phyloP scores from a whole-genome alignment of 2,113 vertebrate genomes.

The sheep (Ovis aries) region ARS-UI_Ramb_v3.0 NC_056076.1:36412001-36412500 shows the following conservation, averaged over 20 bases:
- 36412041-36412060: background rate
- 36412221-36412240: background rate
- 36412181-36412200: background rate
- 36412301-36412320: background rate
- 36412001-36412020: background rate
- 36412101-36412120: background rate
- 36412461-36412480: background rate
- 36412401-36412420: background rate
- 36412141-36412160: background rate
- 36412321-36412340: background rate
- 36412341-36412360: background rate
- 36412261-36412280: background rate
- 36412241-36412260: background rate
- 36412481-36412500: background rate
- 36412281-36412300: background rate
- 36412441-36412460: background rate
- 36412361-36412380: background rate
- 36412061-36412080: background rate
- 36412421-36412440: background rate
- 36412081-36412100: background rate
- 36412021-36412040: background rate
- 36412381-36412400: background rate
- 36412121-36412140: background rate
- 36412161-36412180: background rate
- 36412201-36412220: background rate